Base-by-base conservation (phyloP, 2,797 vertebrate species). In the Lithobates sylvaticus region DNA sequence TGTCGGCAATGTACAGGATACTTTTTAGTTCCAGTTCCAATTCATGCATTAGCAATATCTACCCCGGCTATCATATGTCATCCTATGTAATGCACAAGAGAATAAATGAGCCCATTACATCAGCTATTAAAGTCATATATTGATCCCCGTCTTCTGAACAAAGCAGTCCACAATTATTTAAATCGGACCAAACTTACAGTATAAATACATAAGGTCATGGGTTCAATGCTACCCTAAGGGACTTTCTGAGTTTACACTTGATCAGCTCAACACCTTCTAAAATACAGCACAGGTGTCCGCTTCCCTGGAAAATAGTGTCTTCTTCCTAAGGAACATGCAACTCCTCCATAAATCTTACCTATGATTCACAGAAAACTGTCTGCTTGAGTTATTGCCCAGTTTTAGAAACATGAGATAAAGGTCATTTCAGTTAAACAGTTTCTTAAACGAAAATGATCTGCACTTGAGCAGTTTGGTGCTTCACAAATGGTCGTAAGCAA, bases 401-500 rank as follows among this genome's bases (percentile, higher is more conserved):
- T 23, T 42, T 61, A 29, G 21, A 72, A 80, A 23, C 42, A 47
- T 80, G 65, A 70, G 23, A 54, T 44, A 61, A 85, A 85, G 84
- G 77, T 85, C 64, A 85, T 72, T 50, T 69, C 64, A 85, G 69
- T 75, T 80, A 79, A 80, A 58, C 26, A 29, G 61, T 68, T 74
- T 72, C 50, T 58, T 61, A 12, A 67, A 61, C 29, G 54, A 44
- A 81, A 81, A 64, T 71, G 65, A 77, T 64, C 84, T 81, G 64
- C 23, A 70, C 76, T 80, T 67, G 15, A 76, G 42, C 78, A 77
- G 27, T 71, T 82, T 82, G 72, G 85, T 83, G 27, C 61, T 64
- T 77, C 75, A 72, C 86, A 87, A 83, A 87, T 87, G 76, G 81
- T 79, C 58, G 79, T 69, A 83, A 78, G 70, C 86, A 87, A 83